These are phyloP conservation scores for Brienomyrus brachyistius DNA, from an alignment of 2,113 vertebrate species.

Conservation along the genomic window DNA sequence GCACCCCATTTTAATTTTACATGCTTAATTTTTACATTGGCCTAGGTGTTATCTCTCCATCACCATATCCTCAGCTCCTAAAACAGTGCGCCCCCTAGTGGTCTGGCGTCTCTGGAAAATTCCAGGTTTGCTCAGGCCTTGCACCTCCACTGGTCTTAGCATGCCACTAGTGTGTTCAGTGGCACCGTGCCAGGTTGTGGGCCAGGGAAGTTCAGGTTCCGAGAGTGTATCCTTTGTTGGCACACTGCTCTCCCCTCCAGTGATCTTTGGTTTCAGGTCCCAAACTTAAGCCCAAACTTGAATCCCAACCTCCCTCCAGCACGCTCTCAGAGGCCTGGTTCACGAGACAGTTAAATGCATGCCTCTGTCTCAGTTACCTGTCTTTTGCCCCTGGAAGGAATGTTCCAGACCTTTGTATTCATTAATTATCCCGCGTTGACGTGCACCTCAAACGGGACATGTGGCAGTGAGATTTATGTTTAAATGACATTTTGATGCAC, in stretches of 20 bases:
- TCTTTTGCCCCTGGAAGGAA: conserved; percentile 35
- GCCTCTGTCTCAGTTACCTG: conserved; percentile 29
- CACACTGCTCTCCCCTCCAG: background rate
- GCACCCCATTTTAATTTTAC: background rate
- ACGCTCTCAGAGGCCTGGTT: background rate
- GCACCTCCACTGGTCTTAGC: background rate
- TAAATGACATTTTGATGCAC: conserved; percentile 31
- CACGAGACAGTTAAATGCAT: background rate
- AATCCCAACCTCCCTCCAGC: background rate
- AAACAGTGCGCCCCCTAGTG: background rate
- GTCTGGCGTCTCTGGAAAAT: background rate
- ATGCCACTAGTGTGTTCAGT: background rate
- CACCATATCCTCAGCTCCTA: background rate
- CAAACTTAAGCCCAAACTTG: background rate
- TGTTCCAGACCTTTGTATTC: conserved; percentile 27
- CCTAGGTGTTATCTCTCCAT: background rate
- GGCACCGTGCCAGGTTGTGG: background rate
- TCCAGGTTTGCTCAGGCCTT: background rate
- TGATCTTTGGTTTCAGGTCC: background rate
- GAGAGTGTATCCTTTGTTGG: background rate
- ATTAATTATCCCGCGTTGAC: conserved; percentile 35
- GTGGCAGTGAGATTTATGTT: conserved; percentile 6
- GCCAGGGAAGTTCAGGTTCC: background rate
- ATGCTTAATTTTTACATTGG: background rate
- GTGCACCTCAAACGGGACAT: conserved; percentile 30